Evolutionary conservation across 1,140 invertebrate genomes (phyloP).

Genomic region (Oppia nitens): DNA sequence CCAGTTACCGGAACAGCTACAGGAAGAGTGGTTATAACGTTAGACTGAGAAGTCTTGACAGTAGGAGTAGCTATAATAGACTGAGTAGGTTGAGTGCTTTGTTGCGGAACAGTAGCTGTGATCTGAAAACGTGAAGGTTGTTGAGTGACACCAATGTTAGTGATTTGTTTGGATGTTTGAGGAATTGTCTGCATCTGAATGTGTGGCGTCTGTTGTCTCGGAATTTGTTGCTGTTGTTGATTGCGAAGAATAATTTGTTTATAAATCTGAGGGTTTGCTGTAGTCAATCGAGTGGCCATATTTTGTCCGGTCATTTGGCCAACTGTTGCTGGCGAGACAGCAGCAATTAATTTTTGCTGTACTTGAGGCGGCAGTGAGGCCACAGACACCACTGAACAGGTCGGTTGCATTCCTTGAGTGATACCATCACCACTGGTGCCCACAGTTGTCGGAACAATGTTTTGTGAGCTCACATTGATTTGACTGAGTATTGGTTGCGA

Average conservation of each 20-base stretch:
- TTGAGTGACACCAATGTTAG: no score
- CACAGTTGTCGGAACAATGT: not conserved
- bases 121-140: not conserved
- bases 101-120: not conserved
- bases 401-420: not conserved
- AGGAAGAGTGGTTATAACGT: constrained; percentile 21
- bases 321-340: constrained; percentile 8
- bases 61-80: constrained; percentile 3
- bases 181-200: not conserved
- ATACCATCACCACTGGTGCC: not conserved
- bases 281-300: no score
- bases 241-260: not conserved
- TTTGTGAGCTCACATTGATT: not conserved
- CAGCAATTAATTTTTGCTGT: constrained; percentile 8
- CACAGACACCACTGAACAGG: constrained; percentile 1
- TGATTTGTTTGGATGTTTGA: not conserved
- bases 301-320: not conserved
- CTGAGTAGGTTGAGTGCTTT: not conserved
- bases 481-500: not conserved
- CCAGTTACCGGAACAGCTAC: constrained; percentile 24
- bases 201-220: not conserved
- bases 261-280: not conserved
- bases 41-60: constrained; percentile 20
- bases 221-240: constrained; percentile 1
- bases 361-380: constrained; percentile 15